Conservation (phyloP, 2,113 vertebrate genomes). For the Bungarus multicinctus region DNA sequence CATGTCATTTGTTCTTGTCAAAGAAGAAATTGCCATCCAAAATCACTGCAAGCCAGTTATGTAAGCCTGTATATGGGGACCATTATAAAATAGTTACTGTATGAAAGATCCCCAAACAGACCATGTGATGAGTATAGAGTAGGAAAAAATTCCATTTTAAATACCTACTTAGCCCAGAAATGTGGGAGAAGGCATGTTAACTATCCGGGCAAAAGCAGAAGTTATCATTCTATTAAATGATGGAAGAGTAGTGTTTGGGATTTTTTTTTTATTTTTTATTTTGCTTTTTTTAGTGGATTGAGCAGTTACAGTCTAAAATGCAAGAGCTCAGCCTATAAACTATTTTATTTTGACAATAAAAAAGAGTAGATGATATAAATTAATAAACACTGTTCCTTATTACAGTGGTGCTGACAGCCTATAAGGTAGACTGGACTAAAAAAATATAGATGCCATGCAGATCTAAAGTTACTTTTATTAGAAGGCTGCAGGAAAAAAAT, state of each 20-base stretch:
- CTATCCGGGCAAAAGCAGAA: neutral
- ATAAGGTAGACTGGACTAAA: neutral
- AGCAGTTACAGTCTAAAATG: neutral
- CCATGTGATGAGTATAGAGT: neutral
- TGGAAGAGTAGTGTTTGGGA: neutral
- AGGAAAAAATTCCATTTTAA: neutral
- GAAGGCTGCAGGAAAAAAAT: too few species aligned
- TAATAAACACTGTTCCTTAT: neutral
- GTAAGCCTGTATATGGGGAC: neutral
- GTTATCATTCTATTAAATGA: neutral
- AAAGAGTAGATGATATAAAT: neutral
- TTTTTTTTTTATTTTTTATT: neutral
- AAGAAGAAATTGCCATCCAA: neutral
- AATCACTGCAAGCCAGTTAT: neutral
- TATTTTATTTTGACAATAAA: neutral
- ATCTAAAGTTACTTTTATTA: neutral
- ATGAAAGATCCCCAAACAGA: neutral
- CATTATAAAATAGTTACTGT: neutral
- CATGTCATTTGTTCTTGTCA: neutral
- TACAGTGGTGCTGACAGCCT: neutral
- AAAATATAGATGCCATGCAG: neutral
- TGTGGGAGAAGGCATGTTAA: neutral
- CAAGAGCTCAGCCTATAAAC: neutral
- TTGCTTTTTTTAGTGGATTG: neutral
- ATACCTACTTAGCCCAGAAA: neutral